Evolutionary conservation across 2,113 vertebrate species (phyloP), one percentile per base, ranked within the genome.

Genomic region (Melanotaenia duboulayi): DNA sequence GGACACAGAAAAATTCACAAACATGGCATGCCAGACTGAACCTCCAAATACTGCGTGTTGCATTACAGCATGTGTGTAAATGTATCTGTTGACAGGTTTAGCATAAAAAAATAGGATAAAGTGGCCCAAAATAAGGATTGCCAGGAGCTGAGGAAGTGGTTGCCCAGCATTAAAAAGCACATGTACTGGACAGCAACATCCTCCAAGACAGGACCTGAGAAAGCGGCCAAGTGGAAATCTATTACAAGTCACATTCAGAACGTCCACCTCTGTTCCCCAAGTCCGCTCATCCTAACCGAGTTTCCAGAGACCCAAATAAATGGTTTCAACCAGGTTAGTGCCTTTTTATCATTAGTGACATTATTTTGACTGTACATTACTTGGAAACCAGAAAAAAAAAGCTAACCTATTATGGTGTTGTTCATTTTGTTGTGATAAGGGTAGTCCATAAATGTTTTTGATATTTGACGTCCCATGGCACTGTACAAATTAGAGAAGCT

Each of bases 281-380:
- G 7, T 70, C 56, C 2, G 11, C 16, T 0, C 67, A 70, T 59
- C 56, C 56, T 4, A 23, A n/a, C 44, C 23, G 22, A 11, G 56
- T 25, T 3, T 70, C 67, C 32, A 1, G 17, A 28, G 67, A 70
- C 35, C 67, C 44, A 11, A 59, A 23, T 32, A 60, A 60, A 19
- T 59, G 67, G 67, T 28, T 70, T 19, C 42, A 60, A 7, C 67
- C 67, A 50, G 67, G 67, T 70, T 20, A 48, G 65, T 23, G 35
- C 28, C 28, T 28, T 28, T 28, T 28, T 28, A 4, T 28, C 6
- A 28, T n/a, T 28, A 28, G 3, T 28, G 3, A 28, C 28, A 28
- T 28, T 28, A 28, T 28, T 6, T 4, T 28, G 28, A 28, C 3
- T 28, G 28, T n/a, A n/a, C n/a, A n/a, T n/a, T n/a, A n/a, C n/a